phyloP scores from a whole-genome alignment of 2,113 vertebrate genomes.

The Stegostoma tigrinum region DNA sequence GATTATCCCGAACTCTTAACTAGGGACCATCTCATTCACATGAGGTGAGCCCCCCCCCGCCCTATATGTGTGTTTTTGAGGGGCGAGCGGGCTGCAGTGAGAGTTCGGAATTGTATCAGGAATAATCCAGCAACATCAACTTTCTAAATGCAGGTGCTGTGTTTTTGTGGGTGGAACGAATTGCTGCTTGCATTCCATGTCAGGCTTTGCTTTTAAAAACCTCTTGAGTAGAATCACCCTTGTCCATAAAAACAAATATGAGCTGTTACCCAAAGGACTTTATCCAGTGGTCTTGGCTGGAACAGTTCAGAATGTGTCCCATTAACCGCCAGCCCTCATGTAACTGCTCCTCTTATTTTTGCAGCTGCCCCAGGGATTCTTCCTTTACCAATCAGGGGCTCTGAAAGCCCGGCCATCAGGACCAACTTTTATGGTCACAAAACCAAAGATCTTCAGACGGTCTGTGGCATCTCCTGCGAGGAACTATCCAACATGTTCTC shows the following conservation, averaged over 20 bases:
- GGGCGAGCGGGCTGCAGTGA: no score
- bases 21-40: not conserved
- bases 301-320: not conserved
- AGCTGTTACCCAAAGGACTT: not conserved
- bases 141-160: not conserved
- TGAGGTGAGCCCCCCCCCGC: not conserved
- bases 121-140: not conserved
- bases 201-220: not conserved
- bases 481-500: conserved; percentile 82
- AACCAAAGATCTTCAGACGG: conserved; percentile 78
- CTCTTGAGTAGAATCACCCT: not conserved
- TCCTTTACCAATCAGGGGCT: conserved; percentile 79
- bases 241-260: not conserved
- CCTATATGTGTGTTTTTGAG: not conserved
- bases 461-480: conserved; percentile 89
- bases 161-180: not conserved
- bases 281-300: not conserved
- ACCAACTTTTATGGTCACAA: conserved; percentile 88
- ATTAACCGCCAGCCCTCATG: not conserved
- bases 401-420: conserved; percentile 81
- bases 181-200: not conserved
- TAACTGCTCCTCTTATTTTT: not conserved
- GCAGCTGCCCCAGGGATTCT: conserved; percentile 63
- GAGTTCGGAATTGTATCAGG: not conserved
- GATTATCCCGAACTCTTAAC: not conserved